Evolutionary conservation across 2,113 vertebrate species (phyloP).

Genomic region (cat (Felis catus)): DNA sequence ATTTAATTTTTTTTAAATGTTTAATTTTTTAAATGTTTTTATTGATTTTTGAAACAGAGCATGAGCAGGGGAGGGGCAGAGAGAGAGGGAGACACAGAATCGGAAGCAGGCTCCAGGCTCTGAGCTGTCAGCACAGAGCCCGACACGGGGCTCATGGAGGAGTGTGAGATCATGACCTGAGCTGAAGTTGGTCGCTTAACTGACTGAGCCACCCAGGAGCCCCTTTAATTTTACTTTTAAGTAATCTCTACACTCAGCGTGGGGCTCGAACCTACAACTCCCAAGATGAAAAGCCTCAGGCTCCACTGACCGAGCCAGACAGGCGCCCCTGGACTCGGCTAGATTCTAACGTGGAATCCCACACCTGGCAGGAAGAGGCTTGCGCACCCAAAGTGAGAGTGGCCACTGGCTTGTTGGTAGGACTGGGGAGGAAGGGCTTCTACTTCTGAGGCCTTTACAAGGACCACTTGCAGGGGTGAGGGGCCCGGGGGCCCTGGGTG

Average conservation of each 20-base stretch:
- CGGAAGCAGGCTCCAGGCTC: too few species aligned
- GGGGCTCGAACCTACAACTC: background rate
- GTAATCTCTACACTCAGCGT: background rate
- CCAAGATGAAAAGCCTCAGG: background rate
- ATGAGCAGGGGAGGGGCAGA: too few species aligned
- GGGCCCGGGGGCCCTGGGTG: rapidly evolving
- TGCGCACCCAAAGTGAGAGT: background rate
- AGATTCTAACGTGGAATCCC: background rate
- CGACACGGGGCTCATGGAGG: too few species aligned
- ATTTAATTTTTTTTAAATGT: too few species aligned
- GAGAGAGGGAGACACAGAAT: too few species aligned
- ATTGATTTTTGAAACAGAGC: too few species aligned
- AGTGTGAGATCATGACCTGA: too few species aligned
- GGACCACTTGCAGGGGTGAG: background rate
- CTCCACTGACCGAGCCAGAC: background rate
- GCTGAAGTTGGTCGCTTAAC: too few species aligned
- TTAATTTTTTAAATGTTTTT: too few species aligned
- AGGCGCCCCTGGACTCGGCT: background rate
- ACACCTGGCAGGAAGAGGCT: background rate
- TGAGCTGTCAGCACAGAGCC: too few species aligned
- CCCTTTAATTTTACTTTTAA: background rate
- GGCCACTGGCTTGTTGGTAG: background rate
- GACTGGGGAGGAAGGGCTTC: background rate
- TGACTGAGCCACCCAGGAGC: too few species aligned
- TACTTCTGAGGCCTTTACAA: background rate